Percentiles rank a stretch among this genome's conserved stretches.
phyloP scores from a whole-genome alignment of 2,113 vertebrate species.

The Myanophis thanlyinensis region DNA sequence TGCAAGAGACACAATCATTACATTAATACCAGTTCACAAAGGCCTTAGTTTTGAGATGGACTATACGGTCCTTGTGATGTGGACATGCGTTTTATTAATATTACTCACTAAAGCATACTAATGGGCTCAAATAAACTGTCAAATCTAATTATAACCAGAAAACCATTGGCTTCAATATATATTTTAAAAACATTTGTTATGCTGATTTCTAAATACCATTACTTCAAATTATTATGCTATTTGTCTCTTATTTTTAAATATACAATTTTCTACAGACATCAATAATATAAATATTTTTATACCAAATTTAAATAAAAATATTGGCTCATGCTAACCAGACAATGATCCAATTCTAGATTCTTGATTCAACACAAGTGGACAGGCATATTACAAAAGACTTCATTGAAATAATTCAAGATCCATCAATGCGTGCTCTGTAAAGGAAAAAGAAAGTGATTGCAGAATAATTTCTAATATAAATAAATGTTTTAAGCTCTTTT shows the following conservation, averaged over 20 bases:
- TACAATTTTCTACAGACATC: not conserved
- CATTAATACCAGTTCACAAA: not conserved
- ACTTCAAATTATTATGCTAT: not conserved
- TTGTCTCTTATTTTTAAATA: not conserved
- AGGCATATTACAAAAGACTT: not conserved
- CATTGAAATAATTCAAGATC: not conserved
- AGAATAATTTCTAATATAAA: constrained; percentile 34
- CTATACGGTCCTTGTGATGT: not conserved
- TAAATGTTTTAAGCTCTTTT: constrained; percentile 12
- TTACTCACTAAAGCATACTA: not conserved
- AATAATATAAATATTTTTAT: not conserved
- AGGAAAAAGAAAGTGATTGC: constrained; percentile 38
- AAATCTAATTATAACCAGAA: not conserved
- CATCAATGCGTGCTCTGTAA: not conserved
- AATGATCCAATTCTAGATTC: not conserved
- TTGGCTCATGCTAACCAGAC: not conserved
- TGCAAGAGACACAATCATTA: not conserved
- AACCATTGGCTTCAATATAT: not conserved
- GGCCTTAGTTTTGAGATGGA: not conserved
- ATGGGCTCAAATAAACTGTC: not conserved
- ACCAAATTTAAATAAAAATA: not conserved
- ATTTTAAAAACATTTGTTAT: not conserved
- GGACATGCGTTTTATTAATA: not conserved
- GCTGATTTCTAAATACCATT: not conserved
- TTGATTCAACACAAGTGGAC: constrained; percentile 7